These are phyloP conservation scores for Spizaetus ornatus DNA, from an alignment of 2,113 vertebrate species.

Conservation along the genomic window DNA sequence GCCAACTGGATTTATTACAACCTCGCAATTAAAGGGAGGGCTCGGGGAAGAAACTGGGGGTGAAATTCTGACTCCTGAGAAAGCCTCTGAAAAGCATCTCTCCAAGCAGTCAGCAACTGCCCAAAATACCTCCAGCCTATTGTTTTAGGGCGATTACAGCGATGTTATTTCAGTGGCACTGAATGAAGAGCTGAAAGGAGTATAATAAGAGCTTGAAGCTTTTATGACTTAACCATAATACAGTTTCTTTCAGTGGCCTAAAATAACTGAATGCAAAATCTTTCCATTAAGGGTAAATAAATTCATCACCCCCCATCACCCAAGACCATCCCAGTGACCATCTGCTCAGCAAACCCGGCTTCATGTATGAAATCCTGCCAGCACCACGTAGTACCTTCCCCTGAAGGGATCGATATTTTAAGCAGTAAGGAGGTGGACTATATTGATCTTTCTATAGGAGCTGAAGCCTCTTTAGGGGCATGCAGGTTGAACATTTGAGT, in stretches of 20 bases:
- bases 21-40: background rate
- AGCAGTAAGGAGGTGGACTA: background rate
- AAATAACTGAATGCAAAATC: background rate
- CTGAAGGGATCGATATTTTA: background rate
- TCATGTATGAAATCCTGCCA: background rate
- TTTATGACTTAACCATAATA: background rate
- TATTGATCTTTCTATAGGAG: background rate
- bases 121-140: background rate
- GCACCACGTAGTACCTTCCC: accelerated
- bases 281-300: background rate
- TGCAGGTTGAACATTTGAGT: background rate
- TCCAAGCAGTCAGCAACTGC: background rate
- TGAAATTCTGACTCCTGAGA: background rate
- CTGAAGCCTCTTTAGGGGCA: background rate
- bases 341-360: background rate
- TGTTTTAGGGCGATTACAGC: background rate
- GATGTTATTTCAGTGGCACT: background rate
- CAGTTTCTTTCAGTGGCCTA: accelerated
- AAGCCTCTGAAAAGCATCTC: background rate
- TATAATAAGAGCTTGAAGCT: background rate
- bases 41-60: background rate
- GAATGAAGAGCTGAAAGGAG: background rate
- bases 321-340: background rate
- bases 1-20: background rate
- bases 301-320: background rate